A percentile compares a stretch with the other conserved stretches of the same genome.
Evolutionary conservation across 1,140 invertebrate species (phyloP).

Genomic region (Telenomus remus): DNA sequence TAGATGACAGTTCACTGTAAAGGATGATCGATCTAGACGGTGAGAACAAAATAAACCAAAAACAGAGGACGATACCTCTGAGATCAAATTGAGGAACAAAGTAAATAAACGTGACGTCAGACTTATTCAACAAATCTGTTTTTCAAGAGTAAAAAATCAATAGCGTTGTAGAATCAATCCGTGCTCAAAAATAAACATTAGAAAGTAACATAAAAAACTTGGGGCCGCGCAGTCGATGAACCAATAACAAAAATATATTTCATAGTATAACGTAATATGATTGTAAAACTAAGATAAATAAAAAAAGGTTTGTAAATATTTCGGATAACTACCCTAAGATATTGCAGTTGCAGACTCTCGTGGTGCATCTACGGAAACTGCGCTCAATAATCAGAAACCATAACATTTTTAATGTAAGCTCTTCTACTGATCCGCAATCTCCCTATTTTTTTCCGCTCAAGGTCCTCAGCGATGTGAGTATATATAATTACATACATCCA

Average conservation of each 20-base stretch:
- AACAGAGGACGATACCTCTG: too few species aligned
- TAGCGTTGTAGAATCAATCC: not conserved
- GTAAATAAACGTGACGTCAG: too few species aligned
- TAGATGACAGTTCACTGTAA: too few species aligned
- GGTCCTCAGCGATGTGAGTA: conserved; percentile 7
- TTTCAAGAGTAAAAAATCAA: too few species aligned
- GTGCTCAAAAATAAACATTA: not conserved
- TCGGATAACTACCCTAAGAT: too few species aligned
- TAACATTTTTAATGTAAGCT: conserved; percentile 25
- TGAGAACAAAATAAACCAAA: too few species aligned
- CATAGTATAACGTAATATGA: conserved; percentile 13
- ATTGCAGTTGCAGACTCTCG: conserved; percentile 8
- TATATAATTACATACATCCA: conserved; percentile 31
- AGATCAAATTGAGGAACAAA: too few species aligned
- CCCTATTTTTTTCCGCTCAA: conserved; percentile 13
- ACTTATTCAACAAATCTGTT: too few species aligned
- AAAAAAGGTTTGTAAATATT: conserved; percentile 5
- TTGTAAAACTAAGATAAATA: conserved; percentile 36
- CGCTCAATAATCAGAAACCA: conserved; percentile 3
- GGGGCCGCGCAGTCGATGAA: not conserved
- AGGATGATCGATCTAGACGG: too few species aligned
- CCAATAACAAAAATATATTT: conserved; percentile 27
- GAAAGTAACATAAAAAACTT: not conserved
- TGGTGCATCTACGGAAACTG: too few species aligned
- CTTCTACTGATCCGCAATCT: conserved; percentile 31